These are phyloP conservation scores for Micronisus gabar DNA, from an alignment of 2,113 vertebrate species.

Conservation along the genomic window DNA sequence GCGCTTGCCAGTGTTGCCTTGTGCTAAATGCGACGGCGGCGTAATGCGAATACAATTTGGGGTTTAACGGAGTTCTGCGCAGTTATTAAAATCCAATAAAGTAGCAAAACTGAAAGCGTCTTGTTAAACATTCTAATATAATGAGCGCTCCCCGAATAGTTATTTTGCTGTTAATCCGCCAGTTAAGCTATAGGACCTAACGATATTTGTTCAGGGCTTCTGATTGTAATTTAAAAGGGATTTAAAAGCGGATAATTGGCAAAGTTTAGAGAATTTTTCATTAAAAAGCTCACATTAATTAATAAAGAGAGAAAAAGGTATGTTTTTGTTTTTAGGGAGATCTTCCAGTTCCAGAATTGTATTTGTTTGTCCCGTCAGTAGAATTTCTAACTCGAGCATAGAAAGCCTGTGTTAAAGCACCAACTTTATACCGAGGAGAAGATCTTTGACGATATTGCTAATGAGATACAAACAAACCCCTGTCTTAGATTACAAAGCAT, in stretches of 20 bases:
- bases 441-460: not conserved
- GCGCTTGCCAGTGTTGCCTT: constrained; percentile 65
- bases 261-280: constrained; percentile 41
- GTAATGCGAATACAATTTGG: constrained; percentile 47
- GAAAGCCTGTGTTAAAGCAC: not conserved
- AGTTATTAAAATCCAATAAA: constrained; percentile 59
- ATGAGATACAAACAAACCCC: not conserved
- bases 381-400: not conserved
- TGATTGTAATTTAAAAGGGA: constrained; percentile 56
- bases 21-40: constrained; percentile 19
- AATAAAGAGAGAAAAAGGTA: constrained; percentile 1
- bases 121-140: constrained; percentile 56
- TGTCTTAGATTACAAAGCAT: not conserved
- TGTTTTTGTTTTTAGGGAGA: not conserved
- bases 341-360: not conserved
- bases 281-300: constrained; percentile 22
- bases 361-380: not conserved
- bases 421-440: not conserved
- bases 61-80: constrained; percentile 5
- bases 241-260: constrained; percentile 54
- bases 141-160: constrained; percentile 11
- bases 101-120: constrained; percentile 26
- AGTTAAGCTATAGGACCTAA: constrained; percentile 48
- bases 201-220: constrained; percentile 44
- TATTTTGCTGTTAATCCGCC: constrained; percentile 59